phyloP scores from a whole-genome alignment of 2,797 vertebrate genomes.

The Syngnathus rostellatus region DNA sequence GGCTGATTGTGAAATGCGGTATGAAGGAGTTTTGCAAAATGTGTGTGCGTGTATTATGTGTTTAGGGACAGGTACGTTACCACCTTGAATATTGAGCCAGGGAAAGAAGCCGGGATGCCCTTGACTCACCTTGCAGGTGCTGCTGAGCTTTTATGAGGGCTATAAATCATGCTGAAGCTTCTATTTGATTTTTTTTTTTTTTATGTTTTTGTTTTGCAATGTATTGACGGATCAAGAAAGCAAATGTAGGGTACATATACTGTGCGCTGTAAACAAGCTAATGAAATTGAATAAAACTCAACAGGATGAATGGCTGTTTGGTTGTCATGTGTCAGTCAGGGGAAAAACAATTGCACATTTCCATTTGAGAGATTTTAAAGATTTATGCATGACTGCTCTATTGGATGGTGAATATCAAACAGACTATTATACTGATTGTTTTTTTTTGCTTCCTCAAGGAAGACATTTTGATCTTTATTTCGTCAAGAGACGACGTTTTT shows the following conservation, averaged over 20 bases:
- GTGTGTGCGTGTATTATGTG: constrained; percentile 17
- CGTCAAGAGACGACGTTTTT: constrained; percentile 35
- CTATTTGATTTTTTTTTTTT: constrained; percentile 17
- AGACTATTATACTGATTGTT: constrained; percentile 71
- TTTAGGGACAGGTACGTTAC: constrained; percentile 46
- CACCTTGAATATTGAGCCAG: constrained; percentile 48
- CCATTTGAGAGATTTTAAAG: neutral
- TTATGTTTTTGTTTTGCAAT: constrained; percentile 53
- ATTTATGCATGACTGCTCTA: constrained; percentile 2
- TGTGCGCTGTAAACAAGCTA: constrained; percentile 30
- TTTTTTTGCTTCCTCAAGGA: constrained; percentile 43
- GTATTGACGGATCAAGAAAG: constrained; percentile 54
- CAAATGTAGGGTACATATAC: constrained; percentile 49
- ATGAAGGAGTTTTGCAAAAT: constrained; percentile 26
- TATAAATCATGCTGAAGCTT: constrained; percentile 66
- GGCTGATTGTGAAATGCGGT: constrained; percentile 58
- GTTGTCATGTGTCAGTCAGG: constrained; percentile 49
- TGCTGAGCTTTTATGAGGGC: constrained; percentile 64
- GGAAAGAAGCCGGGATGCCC: constrained; percentile 52
- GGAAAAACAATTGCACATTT: constrained; percentile 41
- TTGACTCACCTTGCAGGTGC: constrained; percentile 71
- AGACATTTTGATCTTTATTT: constrained; percentile 51
- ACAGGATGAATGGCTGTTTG: constrained; percentile 49
- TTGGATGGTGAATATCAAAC: constrained; percentile 54
- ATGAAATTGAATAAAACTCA: constrained; percentile 36